These are phyloP conservation scores for Sanderia malayensis DNA, from an alignment of 30 jellyfish, hydroid and myxozoan species.

Conservation along the genomic window DNA sequence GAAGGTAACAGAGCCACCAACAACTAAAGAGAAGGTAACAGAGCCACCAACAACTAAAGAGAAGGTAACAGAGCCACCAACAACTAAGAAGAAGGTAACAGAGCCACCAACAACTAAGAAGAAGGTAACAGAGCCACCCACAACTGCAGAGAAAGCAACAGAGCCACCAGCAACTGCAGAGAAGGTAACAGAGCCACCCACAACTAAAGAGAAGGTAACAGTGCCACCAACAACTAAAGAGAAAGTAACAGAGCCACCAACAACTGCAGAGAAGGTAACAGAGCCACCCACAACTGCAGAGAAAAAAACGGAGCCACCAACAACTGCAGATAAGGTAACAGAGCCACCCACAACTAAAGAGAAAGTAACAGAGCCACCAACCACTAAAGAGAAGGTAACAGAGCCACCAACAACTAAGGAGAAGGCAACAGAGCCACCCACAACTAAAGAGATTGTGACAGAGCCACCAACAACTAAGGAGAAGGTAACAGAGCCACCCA, in stretches of 20 bases:
- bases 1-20: not conserved
- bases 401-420: conserved; percentile 3
- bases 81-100: not conserved
- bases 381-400: not conserved
- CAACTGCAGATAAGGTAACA: not conserved
- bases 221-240: conserved; percentile 4
- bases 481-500: not conserved
- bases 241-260: conserved; percentile 6
- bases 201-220: not conserved
- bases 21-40: not conserved
- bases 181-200: conserved; percentile 4
- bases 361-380: conserved; percentile 1
- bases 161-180: conserved; percentile 6
- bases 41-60: not conserved
- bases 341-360: conserved; percentile 4
- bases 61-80: not conserved
- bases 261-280: not conserved
- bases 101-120: not conserved
- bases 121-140: not conserved
- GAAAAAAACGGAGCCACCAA: conserved; percentile 3
- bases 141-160: not conserved
- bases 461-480: conserved; percentile 4
- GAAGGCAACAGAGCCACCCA: not conserved
- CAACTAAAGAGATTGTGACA: not conserved
- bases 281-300: conserved; percentile 5